phyloP scores from a whole-genome alignment of 2,113 vertebrate species.

The Semicossyphus pulcher region DNA sequence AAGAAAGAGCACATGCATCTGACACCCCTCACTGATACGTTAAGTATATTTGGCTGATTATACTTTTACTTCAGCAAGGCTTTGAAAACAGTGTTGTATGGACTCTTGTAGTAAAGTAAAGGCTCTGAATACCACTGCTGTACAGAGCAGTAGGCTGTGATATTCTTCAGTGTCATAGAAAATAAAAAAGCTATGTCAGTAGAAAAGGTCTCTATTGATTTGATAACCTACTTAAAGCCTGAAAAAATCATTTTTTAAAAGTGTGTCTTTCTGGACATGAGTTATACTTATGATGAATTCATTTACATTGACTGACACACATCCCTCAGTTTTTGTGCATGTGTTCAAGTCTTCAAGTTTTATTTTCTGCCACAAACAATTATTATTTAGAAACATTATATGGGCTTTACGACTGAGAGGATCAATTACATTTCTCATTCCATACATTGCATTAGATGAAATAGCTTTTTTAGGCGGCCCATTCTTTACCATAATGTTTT shows the following conservation, averaged over 20 bases:
- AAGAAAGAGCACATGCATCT: too few species aligned
- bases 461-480: too few species aligned
- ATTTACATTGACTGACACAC: conserved; percentile 8
- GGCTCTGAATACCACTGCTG: too few species aligned
- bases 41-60: too few species aligned
- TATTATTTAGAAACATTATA: not conserved
- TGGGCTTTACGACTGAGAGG: not conserved
- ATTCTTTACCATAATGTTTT: not conserved
- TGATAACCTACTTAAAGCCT: conserved; percentile 7
- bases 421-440: not conserved
- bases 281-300: conserved; percentile 19
- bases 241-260: conserved; percentile 8
- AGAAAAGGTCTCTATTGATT: conserved; percentile 34
- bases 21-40: too few species aligned
- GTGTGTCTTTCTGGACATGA: not conserved
- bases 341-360: too few species aligned
- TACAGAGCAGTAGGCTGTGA: not conserved
- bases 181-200: not conserved
- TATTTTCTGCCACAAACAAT: not conserved
- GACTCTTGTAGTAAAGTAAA: too few species aligned
- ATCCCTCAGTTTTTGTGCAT: too few species aligned
- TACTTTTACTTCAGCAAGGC: too few species aligned
- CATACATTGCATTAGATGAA: not conserved
- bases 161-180: not conserved
- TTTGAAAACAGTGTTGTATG: too few species aligned